These are phyloP conservation scores for Brachyopa scutellaris DNA, from an alignment of 2,888 invertebrate genomes.

Conservation along the genomic window DNA sequence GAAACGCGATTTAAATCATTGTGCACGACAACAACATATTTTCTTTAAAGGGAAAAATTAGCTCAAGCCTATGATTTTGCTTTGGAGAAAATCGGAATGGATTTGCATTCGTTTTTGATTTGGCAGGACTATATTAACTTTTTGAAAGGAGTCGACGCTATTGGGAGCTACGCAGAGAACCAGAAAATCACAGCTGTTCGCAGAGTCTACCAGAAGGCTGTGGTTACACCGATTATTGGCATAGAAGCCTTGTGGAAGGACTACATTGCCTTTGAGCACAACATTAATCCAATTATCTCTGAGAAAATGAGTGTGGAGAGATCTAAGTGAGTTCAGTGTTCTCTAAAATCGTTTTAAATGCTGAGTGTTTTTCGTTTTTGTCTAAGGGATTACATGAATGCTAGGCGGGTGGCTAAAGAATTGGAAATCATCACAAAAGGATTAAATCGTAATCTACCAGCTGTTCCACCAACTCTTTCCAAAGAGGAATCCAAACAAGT, in stretches of 20 bases:
- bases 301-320: slow-evolving; percentile 99
- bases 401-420: slow-evolving; percentile 97
- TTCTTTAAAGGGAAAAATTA: slow-evolving; percentile 99
- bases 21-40: slow-evolving; percentile 40
- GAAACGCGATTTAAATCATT: slow-evolving; percentile 23
- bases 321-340: slow-evolving; percentile 83
- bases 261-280: slow-evolving; percentile 97
- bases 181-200: slow-evolving; percentile 99
- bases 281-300: slow-evolving; percentile 90
- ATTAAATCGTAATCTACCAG: slow-evolving; percentile 96
- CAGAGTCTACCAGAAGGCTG: slow-evolving; percentile 97
- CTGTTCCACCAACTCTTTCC: slow-evolving; percentile 96
- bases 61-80: slow-evolving; percentile 99
- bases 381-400: slow-evolving; percentile 97
- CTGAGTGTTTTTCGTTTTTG: neutral
- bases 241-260: slow-evolving; percentile 99
- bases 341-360: neutral
- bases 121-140: slow-evolving; percentile 99
- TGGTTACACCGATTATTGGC: slow-evolving; percentile 97
- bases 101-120: slow-evolving; percentile 97
- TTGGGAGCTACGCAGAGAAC: slow-evolving; percentile 99
- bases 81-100: slow-evolving; percentile 98
- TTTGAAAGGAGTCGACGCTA: slow-evolving; percentile 96
- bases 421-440: slow-evolving; percentile 97
- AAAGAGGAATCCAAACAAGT: slow-evolving; percentile 97